Evolutionary conservation across 2,888 invertebrate genomes (phyloP), one percentile per base, ranked within the genome.

Genomic region (Aporophyla nigra): DNA sequence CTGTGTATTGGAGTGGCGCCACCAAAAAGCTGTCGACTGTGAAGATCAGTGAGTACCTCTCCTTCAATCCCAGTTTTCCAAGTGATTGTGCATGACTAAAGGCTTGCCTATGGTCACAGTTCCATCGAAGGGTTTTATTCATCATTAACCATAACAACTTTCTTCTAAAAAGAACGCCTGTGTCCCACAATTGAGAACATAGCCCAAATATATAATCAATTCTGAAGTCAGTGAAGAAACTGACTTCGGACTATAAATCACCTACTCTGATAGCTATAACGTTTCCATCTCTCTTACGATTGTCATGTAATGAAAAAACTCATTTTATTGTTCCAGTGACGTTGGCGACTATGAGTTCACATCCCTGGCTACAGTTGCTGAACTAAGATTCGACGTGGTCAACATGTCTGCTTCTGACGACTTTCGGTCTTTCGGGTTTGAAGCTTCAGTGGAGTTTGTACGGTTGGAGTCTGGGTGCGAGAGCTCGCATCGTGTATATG

Each of bases 381-480:
- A 99, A 92, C 97, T 99, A 56, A 98, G 98, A 89, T 99, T 99
- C 90, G 98, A 98, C 85, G 98, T 99, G 24, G 97, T 97, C 75
- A 98, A 98, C 87, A 99, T 99, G 99, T 97, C 98, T 82, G 97
- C 98, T 2, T 96, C 98, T 27, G 98, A 99, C 90, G 98, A 99
- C 96, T 98, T 98, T 92, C 97, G 98, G 77, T 98, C 98, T 67
- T 97, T 99, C 86, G 98, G 98, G 91, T 98, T 99, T 93, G 98
- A 99, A 93, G 99, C 98, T 10, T 97, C 97, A 61, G 99, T 98
- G 94, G 98, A 98, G 92, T 98, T 98, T 88, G 97, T 98, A 19
- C 97, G 98, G 89, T 96, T 97, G 65, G 97, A 97, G n/a, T 97
- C 97, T 0, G 97, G 97, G 43, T 98, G 98, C 91, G 97, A 97